Conservation (phyloP, 2,888 invertebrate genomes). For the Callyntrura sp. region DNA sequence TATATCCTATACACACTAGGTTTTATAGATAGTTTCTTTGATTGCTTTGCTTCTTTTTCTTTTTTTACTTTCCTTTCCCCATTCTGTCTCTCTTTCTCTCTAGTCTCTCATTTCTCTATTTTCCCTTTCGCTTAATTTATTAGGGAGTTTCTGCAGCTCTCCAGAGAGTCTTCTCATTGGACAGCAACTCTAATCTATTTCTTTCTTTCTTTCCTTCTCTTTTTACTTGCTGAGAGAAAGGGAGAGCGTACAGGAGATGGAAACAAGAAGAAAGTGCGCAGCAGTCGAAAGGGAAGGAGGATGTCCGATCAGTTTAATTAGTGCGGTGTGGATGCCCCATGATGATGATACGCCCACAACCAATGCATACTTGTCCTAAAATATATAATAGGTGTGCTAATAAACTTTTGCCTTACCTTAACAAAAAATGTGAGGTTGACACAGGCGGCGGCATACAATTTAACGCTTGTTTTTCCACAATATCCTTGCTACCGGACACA, state of each 20-base stretch:
- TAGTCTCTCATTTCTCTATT: slow-evolving; percentile 55
- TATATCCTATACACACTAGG: not conserved
- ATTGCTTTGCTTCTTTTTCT: slow-evolving; percentile 42
- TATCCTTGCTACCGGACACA: not conserved
- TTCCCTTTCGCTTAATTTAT: slow-evolving; percentile 78
- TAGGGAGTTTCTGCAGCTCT: slow-evolving; percentile 75
- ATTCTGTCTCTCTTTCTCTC: slow-evolving; percentile 31
- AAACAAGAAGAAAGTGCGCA: slow-evolving; percentile 68
- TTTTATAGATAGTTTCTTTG: slow-evolving; percentile 53
- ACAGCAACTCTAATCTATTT: slow-evolving; percentile 61
- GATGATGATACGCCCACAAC: slow-evolving; percentile 49
- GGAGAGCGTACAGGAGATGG: not conserved
- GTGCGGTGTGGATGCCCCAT: slow-evolving; percentile 49
- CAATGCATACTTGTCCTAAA: slow-evolving; percentile 8
- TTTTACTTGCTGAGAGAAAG: slow-evolving; percentile 21
- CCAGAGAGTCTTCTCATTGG: slow-evolving; percentile 71
- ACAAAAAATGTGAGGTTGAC: slow-evolving; percentile 6
- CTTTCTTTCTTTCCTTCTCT: slow-evolving; percentile 46
- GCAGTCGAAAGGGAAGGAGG: slow-evolving; percentile 54
- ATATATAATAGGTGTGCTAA: not conserved
- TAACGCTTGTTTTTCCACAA: not conserved
- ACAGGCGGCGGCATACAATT: not conserved
- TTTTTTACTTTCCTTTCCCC: slow-evolving; percentile 49
- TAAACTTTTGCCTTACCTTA: slow-evolving; percentile 55
- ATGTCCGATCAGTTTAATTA: slow-evolving; percentile 63